phyloP scores from a whole-genome alignment of 2,113 vertebrate genomes.

The Sander lucioperca region DNA sequence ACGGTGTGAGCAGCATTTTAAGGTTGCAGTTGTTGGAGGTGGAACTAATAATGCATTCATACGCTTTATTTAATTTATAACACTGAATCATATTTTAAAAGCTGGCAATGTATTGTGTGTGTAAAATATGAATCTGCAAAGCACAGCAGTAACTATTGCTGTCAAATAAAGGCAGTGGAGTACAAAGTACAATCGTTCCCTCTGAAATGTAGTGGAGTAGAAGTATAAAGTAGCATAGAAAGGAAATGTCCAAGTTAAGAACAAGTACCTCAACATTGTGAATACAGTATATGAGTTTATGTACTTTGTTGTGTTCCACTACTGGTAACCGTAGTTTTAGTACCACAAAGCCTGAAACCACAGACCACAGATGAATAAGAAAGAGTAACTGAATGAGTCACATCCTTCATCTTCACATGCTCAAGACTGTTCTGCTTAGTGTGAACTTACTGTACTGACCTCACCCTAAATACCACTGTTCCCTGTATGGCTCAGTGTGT shows the following conservation, averaged over 20 bases:
- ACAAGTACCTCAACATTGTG: background rate
- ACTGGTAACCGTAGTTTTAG: background rate
- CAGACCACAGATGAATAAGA: background rate
- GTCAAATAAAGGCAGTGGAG: no score
- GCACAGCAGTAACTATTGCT: background rate
- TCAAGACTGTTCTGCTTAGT: background rate
- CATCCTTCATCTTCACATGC: constrained; percentile 2
- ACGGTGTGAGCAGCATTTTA: background rate
- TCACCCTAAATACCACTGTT: constrained; percentile 12
- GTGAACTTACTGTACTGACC: constrained; percentile 13
- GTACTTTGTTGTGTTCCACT: background rate
- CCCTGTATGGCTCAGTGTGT: background rate
- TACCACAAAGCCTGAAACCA: constrained; percentile 2
- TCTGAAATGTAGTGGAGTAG: no score
- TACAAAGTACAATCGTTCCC: no score
- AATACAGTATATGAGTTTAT: background rate
- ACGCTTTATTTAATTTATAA: background rate
- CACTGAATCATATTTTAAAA: background rate
- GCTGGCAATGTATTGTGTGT: background rate
- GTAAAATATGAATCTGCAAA: background rate
- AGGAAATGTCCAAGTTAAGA: background rate
- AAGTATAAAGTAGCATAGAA: background rate
- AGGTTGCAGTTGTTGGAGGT: background rate
- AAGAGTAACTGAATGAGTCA: constrained; percentile 17
- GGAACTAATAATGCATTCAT: background rate